phyloP scores from a whole-genome alignment of 2,888 invertebrate genomes.

The Tenthredo distinguenda region DNA sequence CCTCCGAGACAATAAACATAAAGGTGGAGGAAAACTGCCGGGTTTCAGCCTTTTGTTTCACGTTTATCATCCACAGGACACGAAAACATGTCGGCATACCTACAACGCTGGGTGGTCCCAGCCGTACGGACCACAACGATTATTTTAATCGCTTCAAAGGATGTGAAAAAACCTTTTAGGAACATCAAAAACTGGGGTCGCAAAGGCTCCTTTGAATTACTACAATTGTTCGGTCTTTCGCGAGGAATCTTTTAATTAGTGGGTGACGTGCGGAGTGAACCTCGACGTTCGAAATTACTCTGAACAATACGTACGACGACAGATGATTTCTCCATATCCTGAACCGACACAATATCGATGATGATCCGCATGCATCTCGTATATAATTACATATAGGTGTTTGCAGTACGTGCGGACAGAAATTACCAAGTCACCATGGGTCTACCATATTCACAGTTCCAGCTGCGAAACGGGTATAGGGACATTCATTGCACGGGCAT shows the following conservation, averaged over 20 bases:
- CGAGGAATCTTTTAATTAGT: not conserved
- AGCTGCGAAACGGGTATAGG: not conserved
- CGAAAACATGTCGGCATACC: not conserved
- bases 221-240: not conserved
- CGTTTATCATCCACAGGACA: not conserved
- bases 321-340: not conserved
- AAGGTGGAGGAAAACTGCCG: not conserved
- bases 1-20: slow-evolving; percentile 17
- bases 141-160: not conserved
- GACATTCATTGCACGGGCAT: not conserved
- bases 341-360: not conserved
- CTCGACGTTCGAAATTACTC: not conserved
- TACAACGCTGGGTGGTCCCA: not conserved
- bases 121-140: not conserved
- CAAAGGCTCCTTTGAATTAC: not conserved
- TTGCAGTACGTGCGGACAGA: slow-evolving; percentile 8
- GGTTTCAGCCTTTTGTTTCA: not conserved
- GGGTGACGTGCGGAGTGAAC: not conserved
- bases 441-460: not conserved
- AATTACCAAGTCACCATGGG: not conserved
- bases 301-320: not conserved
- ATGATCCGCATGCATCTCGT: slow-evolving; percentile 15
- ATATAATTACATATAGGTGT: not conserved
- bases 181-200: not conserved
- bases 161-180: not conserved